Base-by-base conservation (phyloP, 2,888 invertebrate genomes). In the Spodoptera picta region DNA sequence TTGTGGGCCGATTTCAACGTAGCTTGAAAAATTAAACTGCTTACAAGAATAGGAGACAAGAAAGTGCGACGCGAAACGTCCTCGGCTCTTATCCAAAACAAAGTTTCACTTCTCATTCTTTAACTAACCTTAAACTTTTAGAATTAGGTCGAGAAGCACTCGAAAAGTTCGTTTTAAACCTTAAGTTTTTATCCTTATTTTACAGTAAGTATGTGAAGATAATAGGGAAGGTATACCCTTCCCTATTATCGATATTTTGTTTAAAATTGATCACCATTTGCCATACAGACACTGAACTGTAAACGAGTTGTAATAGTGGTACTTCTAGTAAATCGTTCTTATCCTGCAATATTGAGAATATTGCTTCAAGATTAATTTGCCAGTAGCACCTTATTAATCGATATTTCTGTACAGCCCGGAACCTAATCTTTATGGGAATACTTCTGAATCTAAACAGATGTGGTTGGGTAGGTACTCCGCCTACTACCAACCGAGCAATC, bases 61-160 rank as follows among this genome's bases (percentile, higher is more conserved):
- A 36, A 36, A 36, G 2, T 36, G 7, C 7, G 9, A 36, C 36
- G 36, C 6, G 36, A 36, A 36, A 36, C 36, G 36, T 36, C 47
- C 42, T 27, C 12, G 31, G 31, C 45, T 50, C 31, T 19, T 49
- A 52, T 53, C 52, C 19, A 50, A 42, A 59, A 50, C 46, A 49
- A 60, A 44, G 56, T 53, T 41, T 19, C 47, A 51, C 41, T 41
- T 69, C 24, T 45, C 23, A 9, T 9, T 41, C 27, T 43, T 27
- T 53, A 42, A 24, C 45, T 61, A 19, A 23, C 44, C 46, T 73
- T 56, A 31, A 19, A 36, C 41, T 73, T 63, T 9, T 36, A 24
- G 53, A 60, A 61, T 73, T 68, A 49, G 73, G 69, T 73, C 51
- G 42, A 51, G 60, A 43, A 23, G 9, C 24, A 14, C 57, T 58